A percentile compares a stretch with the other conserved stretches of the same genome.
These are phyloP conservation scores for Acleris literana DNA, from an alignment of 2,888 invertebrate genomes.

Conservation along the genomic window DNA sequence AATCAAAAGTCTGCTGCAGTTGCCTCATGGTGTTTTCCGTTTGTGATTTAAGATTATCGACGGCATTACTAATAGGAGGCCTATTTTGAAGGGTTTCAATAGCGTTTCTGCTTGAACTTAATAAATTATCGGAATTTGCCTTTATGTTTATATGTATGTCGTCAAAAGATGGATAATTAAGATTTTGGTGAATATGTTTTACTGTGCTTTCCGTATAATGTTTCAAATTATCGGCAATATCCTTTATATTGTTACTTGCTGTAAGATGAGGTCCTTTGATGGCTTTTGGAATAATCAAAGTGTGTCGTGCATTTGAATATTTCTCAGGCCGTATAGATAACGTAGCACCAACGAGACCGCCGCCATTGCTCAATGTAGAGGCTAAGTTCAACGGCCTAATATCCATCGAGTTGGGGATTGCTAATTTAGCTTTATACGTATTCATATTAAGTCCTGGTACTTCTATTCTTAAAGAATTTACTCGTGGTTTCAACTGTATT, in stretches of 20 bases:
- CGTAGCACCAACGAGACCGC: conserved; percentile 47
- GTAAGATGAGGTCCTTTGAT: conserved; percentile 6
- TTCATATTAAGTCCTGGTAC: conserved; percentile 51
- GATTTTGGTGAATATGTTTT: conserved; percentile 15
- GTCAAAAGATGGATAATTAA: conserved; percentile 9
- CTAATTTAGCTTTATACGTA: conserved; percentile 55
- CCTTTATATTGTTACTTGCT: conserved; percentile 6
- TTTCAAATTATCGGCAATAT: conserved; percentile 21
- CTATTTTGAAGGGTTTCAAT: conserved; percentile 40
- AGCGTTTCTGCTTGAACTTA: conserved; percentile 42
- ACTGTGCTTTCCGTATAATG: conserved; percentile 16
- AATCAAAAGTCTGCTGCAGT: conserved; percentile 15
- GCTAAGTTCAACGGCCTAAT: conserved; percentile 55
- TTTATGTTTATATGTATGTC: conserved; percentile 10
- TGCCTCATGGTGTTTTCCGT: conserved; percentile 20
- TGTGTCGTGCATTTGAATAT: conserved; percentile 43
- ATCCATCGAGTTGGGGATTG: conserved; percentile 52
- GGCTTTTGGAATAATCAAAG: conserved; percentile 14
- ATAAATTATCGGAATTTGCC: conserved; percentile 38
- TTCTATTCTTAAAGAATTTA: conserved; percentile 38
- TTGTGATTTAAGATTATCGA: conserved; percentile 26
- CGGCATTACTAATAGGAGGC: conserved; percentile 31
- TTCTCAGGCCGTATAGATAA: conserved; percentile 47
- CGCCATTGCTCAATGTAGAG: conserved; percentile 49
- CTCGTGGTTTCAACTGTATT: conserved; percentile 42